A percentile compares a stretch with the other conserved stretches of the same genome.
Evolutionary conservation across 2,888 invertebrate genomes (phyloP).

Genomic region (Tachystola acroxantha): DNA sequence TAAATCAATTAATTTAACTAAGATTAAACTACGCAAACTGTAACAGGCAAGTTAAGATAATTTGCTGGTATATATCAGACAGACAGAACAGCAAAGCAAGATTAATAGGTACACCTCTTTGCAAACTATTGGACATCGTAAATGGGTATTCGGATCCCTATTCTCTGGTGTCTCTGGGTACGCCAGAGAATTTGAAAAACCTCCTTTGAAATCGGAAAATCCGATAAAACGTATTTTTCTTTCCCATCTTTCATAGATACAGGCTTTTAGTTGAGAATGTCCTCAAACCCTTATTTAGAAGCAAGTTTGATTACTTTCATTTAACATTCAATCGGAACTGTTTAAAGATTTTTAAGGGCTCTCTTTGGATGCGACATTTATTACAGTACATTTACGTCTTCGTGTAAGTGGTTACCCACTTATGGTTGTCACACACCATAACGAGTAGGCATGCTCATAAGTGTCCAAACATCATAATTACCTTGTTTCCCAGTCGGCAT

Average conservation of each 20-base stretch:
- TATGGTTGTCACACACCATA: constrained; percentile 50
- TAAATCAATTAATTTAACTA: too few species aligned
- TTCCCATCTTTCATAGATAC: constrained; percentile 7
- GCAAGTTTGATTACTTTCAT: constrained; percentile 27
- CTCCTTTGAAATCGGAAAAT: background rate
- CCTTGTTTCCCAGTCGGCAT: constrained; percentile 45
- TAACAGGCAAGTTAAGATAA: too few species aligned
- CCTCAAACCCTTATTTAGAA: constrained; percentile 5
- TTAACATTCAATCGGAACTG: constrained; percentile 34
- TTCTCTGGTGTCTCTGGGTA: background rate
- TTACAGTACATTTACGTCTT: constrained; percentile 47
- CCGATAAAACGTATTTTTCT: background rate
- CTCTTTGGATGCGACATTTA: constrained; percentile 49
- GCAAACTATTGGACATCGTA: background rate
- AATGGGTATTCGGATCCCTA: background rate
- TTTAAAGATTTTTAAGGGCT: constrained; percentile 54
- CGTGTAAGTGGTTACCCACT: constrained; percentile 58
- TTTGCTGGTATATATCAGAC: too few species aligned
- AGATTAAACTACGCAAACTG: too few species aligned
- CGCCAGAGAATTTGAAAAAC: background rate
- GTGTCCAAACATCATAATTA: constrained; percentile 49
- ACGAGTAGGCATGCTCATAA: constrained; percentile 28
- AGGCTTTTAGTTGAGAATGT: constrained; percentile 1
- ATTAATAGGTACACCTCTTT: background rate
- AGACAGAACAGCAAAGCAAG: too few species aligned